Base-by-base conservation (phyloP, 2,888 invertebrate species). In the Caenorhabditis japonica region DNA sequence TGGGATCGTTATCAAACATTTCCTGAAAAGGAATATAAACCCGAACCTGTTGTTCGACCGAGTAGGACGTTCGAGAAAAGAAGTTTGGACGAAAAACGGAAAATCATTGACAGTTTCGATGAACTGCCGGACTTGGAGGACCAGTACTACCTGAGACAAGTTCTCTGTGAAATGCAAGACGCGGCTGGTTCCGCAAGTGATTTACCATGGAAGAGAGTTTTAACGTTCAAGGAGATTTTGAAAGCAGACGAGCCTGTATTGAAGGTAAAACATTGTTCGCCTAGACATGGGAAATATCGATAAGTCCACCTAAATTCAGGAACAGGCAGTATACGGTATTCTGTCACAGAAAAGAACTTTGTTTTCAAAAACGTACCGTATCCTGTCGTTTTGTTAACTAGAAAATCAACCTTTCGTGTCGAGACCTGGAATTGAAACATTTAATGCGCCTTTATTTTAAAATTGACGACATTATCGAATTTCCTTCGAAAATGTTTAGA, bases 111-210 rank as follows among this genome's bases (percentile, higher is more conserved):
- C 10, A 25, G 62, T 12, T 52, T 60, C 13, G n/a, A 7, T 19
- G 34, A 38, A 17, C 15, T 69, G 5, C 60, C 74, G 19, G 79
- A 79, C 34, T 15, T 43, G 10, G 79, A 79, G 51, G 79, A 79
- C 53, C 75, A 79, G 30, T 53, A 47, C 27, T 79, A 38, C 44
- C 27, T 76, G 15, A 12, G 56, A 23, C 15, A 27, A 5, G 51
- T 17, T 2, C 43, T 79, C 19, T 27, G 46, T 8, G 44, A 59
- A 8, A 41, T 79, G 49, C 76, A 79, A 39, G 7, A n/a, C 10
- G 15, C n/a, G 1, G 47, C 41, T 2, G 15, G 8, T 1, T 0
- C 21, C 21, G 49, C 10, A 3, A 46, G 51, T 15, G 27, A 60
- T 4, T 10, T 68, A 3, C 74, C 74, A 8, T 74, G 75, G 75